A percentile compares a stretch with the other conserved stretches of the same genome.
Evolutionary conservation across 2,113 vertebrate genomes (phyloP).

Genomic region (Mandrillus leucophaeus): DNA sequence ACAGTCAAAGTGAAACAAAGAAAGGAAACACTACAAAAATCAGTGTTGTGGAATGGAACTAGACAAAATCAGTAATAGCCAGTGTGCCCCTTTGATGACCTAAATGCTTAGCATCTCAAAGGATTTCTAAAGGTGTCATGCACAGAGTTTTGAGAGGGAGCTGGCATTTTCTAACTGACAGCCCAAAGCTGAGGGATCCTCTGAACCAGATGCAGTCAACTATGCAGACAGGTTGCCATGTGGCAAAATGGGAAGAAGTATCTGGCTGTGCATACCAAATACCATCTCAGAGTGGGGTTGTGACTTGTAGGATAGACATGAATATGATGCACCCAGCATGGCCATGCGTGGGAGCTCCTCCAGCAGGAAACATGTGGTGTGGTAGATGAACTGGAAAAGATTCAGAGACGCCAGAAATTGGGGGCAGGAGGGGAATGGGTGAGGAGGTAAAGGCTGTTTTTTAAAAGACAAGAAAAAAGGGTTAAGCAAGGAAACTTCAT

Average conservation of each 20-base stretch:
- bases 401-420: neutral
- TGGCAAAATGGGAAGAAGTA: neutral
- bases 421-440: rapidly evolving
- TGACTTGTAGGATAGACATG: neutral
- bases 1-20: conserved; percentile 57
- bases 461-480: neutral
- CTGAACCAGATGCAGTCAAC: neutral
- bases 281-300: neutral
- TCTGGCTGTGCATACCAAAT: neutral
- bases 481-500: neutral
- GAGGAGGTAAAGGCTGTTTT: neutral
- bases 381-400: neutral
- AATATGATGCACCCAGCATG: neutral
- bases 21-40: conserved; percentile 56
- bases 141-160: neutral
- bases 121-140: neutral
- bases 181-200: neutral
- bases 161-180: neutral
- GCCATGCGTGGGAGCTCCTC: neutral
- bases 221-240: neutral
- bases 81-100: neutral
- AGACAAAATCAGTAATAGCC: conserved; percentile 46
- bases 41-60: conserved; percentile 1
- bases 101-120: conserved; percentile 21
- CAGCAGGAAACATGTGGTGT: neutral